Evolutionary conservation across 2,888 invertebrate genomes (phyloP), one percentile per base, ranked within the genome.

Genomic region (Machimus atricapillus): DNA sequence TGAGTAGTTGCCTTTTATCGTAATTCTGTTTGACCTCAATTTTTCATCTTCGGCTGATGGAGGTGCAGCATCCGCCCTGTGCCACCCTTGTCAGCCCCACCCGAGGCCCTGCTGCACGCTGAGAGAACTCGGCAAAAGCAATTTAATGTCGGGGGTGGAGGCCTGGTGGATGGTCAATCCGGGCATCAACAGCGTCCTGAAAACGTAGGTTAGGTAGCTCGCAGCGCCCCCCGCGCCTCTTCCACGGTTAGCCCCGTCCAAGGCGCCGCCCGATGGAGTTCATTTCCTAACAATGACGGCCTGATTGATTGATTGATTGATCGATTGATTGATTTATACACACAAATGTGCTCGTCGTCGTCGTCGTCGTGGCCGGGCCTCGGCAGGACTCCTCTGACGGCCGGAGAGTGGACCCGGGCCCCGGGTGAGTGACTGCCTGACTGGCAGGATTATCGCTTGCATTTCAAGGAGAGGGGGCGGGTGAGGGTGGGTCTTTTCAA

Each of bases 11-110:
- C 43, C 85, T 85, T 85, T 85, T 85, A 85, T 85, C 85, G 85
- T 74, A 85, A 85, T 85, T 74, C 74, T 85, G 74, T 74, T 85
- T 85, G 85, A 85, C 85, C 85, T 85, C 85, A 85, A 85, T 85
- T 85, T 85, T 85, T 85, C 85, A 85, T 85, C 85, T 85, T 46
- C 85, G 74, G 52, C 43, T 83, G 46, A 85, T 74, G 85, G 43
- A 85, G 82, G 19, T 85, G 85, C 85, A 85, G 77, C 77, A 6
- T 37, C 37, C 79, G 16, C 81, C 19, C 78, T 1, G 23, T 31
- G 14, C 56, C 19, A 23, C 14, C 52, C 27, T 1, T 14, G 12
- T 58, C 58, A 34, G 19, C 19, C 73, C 66, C 23, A 16, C 31
- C 66, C 12, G 4, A 16, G 7, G 56, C 27, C 56, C 8, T 19